These are phyloP conservation scores for Nyleta sp. DNA, from an alignment of 2,888 invertebrate species.

Conservation along the genomic window DNA sequence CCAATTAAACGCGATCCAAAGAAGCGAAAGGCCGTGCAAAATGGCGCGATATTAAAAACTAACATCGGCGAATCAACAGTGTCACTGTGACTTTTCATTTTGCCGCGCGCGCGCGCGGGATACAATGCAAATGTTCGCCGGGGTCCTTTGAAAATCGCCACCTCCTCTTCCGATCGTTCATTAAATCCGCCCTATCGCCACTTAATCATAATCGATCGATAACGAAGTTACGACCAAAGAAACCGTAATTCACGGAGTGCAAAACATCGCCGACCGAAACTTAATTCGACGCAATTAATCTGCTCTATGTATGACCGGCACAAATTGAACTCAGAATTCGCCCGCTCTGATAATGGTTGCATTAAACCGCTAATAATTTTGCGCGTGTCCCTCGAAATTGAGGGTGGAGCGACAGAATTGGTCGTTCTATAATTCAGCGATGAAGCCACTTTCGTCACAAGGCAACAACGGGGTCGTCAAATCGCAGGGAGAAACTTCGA, in stretches of 20 bases:
- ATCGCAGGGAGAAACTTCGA: slow-evolving; percentile 56
- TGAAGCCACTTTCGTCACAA: slow-evolving; percentile 61
- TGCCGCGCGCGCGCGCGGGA: too few relatives aligned
- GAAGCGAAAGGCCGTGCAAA: too few relatives aligned
- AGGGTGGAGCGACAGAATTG: slow-evolving; percentile 39
- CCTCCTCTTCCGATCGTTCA: slow-evolving; percentile 23
- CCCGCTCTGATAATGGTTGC: slow-evolving; percentile 56
- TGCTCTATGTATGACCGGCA: slow-evolving; percentile 26
- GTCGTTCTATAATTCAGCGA: slow-evolving; percentile 57
- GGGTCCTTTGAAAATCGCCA: not conserved
- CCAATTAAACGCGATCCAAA: too few relatives aligned
- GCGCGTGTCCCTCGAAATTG: slow-evolving; percentile 31
- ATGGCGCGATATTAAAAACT: too few relatives aligned
- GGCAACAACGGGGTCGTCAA: slow-evolving; percentile 56
- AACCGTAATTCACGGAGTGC: slow-evolving; percentile 40
- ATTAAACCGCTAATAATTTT: slow-evolving; percentile 62
- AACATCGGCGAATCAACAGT: too few relatives aligned
- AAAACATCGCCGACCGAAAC: slow-evolving; percentile 46
- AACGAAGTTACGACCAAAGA: slow-evolving; percentile 39
- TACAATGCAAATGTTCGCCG: too few relatives aligned
- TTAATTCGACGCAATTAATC: slow-evolving; percentile 56
- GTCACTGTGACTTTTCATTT: too few relatives aligned
- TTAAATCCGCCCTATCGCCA: slow-evolving; percentile 18
- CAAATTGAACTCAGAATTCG: slow-evolving; percentile 44
- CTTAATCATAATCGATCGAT: slow-evolving; percentile 51